phyloP scores from a whole-genome alignment of 1,140 invertebrate species.

The Patella vulgata region DNA sequence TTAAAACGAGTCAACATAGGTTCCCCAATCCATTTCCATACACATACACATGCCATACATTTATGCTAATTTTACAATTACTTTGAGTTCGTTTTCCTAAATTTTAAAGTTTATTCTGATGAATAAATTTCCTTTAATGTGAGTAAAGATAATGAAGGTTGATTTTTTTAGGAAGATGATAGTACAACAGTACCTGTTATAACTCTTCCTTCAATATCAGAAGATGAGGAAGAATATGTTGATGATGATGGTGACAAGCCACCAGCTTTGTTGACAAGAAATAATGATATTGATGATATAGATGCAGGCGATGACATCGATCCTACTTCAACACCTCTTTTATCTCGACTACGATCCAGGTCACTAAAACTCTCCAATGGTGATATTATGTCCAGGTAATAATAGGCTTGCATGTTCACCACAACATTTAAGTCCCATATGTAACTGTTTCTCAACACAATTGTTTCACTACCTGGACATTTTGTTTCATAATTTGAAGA shows the following conservation, averaged over 20 bases:
- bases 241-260: conserved; percentile 23
- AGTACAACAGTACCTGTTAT: conserved; percentile 33
- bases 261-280: neutral
- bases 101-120: no score
- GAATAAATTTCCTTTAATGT: no score
- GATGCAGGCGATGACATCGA: conserved; percentile 31
- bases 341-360: conserved; percentile 1
- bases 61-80: no score
- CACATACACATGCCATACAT: no score
- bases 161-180: conserved; percentile 37
- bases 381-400: conserved; percentile 13
- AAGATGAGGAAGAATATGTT: conserved; percentile 50
- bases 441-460: conserved; percentile 30
- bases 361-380: conserved; percentile 24
- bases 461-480: no score
- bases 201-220: conserved; percentile 57
- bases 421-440: conserved; percentile 11
- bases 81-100: no score
- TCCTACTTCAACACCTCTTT: neutral
- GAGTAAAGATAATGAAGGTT: no score
- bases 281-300: conserved; percentile 29
- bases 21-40: no score
- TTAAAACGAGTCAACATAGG: no score
- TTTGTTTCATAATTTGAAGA: no score
- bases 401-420: conserved; percentile 10